Percentiles rank a stretch among this genome's conserved stretches.
Conservation (phyloP, 1,140 invertebrate genomes). For the Laupala kohalensis region DNA sequence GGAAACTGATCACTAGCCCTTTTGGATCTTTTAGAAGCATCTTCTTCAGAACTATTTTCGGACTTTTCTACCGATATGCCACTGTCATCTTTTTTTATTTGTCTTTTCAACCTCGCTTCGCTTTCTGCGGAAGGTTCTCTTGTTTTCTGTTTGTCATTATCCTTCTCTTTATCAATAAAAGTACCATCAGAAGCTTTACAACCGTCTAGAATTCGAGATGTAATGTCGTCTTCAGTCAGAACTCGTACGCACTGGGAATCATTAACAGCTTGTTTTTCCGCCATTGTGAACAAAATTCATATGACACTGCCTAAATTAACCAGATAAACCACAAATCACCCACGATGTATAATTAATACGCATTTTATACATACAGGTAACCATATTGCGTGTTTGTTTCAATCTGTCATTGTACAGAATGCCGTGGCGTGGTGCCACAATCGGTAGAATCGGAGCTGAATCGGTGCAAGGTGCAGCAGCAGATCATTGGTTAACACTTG, state of each 20-base stretch:
- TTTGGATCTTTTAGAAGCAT: constrained; percentile 24
- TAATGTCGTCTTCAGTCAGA: background rate
- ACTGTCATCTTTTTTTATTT: constrained; percentile 28
- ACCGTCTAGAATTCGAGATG: background rate
- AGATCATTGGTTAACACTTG: background rate
- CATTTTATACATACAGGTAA: background rate
- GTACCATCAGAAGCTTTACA: background rate
- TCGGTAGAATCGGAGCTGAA: no score
- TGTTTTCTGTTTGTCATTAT: background rate
- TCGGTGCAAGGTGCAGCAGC: background rate
- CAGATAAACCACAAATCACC: background rate
- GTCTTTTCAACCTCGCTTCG: constrained; percentile 6
- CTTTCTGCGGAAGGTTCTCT: background rate
- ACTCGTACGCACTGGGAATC: background rate
- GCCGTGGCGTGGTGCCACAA: background rate
- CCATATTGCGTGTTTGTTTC: background rate
- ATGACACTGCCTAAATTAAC: background rate
- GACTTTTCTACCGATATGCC: constrained; percentile 26
- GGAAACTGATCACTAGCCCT: background rate
- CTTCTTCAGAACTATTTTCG: constrained; percentile 24
- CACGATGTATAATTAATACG: background rate
- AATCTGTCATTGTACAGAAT: background rate
- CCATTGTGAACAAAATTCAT: background rate
- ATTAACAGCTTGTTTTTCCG: background rate
- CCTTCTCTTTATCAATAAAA: background rate